These are phyloP conservation scores for Glyphotaelius pellucidus DNA, from an alignment of 2,888 invertebrate species.

Conservation along the genomic window DNA sequence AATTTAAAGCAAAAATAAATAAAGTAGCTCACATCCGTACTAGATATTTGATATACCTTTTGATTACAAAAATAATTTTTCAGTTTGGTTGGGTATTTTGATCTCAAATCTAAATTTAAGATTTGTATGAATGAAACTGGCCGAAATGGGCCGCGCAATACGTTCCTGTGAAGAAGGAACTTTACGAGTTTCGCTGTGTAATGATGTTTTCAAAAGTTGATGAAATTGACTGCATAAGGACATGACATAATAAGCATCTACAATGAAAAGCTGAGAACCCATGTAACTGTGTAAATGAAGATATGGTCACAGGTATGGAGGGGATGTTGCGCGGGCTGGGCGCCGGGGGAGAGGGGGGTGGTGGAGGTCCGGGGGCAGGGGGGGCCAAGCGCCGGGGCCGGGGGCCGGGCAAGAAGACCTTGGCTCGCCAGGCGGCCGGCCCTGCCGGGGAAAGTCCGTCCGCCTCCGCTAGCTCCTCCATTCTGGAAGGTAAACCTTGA, in stretches of 20 bases:
- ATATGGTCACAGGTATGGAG: slow-evolving; percentile 20
- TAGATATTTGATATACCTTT: too few species aligned
- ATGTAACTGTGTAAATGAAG: slow-evolving; percentile 18
- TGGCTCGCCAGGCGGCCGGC: slow-evolving; percentile 70
- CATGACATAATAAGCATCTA: not conserved
- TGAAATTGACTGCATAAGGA: not conserved
- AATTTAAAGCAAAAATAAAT: too few species aligned
- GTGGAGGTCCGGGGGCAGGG: slow-evolving; percentile 67
- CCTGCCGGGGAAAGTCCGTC: slow-evolving; percentile 67
- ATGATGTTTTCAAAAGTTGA: too few species aligned
- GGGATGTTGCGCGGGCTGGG: slow-evolving; percentile 29
- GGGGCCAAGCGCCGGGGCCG: slow-evolving; percentile 72
- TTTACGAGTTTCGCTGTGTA: too few species aligned
- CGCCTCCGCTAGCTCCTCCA: slow-evolving; percentile 65
- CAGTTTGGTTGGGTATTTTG: too few species aligned
- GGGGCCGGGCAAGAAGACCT: slow-evolving; percentile 72
- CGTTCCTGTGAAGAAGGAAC: too few species aligned
- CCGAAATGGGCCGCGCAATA: too few species aligned
- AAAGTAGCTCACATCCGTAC: too few species aligned
- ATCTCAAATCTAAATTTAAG: too few species aligned
- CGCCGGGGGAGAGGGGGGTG: slow-evolving; percentile 30
- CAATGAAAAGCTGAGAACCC: slow-evolving; percentile 12
- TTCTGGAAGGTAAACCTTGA: slow-evolving; percentile 71
- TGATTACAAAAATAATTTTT: too few species aligned
- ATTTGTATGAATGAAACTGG: too few species aligned